Conservation (phyloP, 1,140 invertebrate species). For the Zaprionus gabonicus region DNA sequence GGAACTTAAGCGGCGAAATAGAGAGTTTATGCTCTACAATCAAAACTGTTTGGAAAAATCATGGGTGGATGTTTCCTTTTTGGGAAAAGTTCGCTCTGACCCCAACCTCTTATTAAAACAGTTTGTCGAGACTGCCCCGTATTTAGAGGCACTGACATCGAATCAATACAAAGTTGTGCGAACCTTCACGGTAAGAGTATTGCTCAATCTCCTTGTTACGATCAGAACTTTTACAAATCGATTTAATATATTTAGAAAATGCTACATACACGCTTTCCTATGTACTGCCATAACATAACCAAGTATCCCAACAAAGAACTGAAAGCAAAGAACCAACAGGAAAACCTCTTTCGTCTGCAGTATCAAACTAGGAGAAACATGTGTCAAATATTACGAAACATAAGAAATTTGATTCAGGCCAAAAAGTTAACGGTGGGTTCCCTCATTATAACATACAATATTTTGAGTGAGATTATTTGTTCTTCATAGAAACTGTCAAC, state of each 20-base stretch:
- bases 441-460: too few species aligned
- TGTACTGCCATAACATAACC: constrained; percentile 49
- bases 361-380: constrained; percentile 76
- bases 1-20: constrained; percentile 57
- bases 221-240: not conserved
- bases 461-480: not conserved
- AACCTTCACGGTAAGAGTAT: constrained; percentile 42
- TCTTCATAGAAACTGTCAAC: constrained; percentile 52
- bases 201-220: not conserved
- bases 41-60: constrained; percentile 63
- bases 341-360: constrained; percentile 68
- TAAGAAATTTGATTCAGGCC: constrained; percentile 39
- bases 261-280: constrained; percentile 70
- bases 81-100: constrained; percentile 54
- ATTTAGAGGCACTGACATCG: constrained; percentile 38
- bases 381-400: constrained; percentile 62
- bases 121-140: constrained; percentile 28
- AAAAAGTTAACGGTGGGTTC: constrained; percentile 38
- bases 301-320: constrained; percentile 50
- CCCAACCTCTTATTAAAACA: constrained; percentile 51
- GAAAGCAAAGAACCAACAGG: constrained; percentile 36
- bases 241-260: constrained; percentile 69
- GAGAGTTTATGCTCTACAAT: constrained; percentile 67
- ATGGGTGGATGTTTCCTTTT: constrained; percentile 70
- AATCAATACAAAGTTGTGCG: constrained; percentile 51